A percentile compares a stretch with the other conserved stretches of the same genome.
phyloP scores from a whole-genome alignment of 2,797 vertebrate genomes.

The Cirrhinus molitorella region DNA sequence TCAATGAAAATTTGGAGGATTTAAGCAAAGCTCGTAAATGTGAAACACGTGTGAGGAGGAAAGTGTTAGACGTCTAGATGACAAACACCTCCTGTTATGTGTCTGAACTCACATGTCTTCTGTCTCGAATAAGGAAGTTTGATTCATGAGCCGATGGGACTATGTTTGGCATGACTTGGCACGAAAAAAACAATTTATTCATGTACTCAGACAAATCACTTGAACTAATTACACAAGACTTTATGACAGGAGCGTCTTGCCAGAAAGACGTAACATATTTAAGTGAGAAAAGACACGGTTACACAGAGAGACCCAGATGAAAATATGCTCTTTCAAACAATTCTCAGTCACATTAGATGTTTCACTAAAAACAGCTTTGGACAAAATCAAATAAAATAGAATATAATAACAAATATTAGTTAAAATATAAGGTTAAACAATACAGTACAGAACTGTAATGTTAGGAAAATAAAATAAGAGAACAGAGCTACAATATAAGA shows the following conservation, averaged over 20 bases:
- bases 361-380: background rate
- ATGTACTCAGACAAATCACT: constrained; percentile 21
- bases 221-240: constrained; percentile 29
- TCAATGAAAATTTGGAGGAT: constrained; percentile 17
- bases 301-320: background rate
- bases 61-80: constrained; percentile 28
- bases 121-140: background rate
- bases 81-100: constrained; percentile 36
- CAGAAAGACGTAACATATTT: constrained; percentile 12
- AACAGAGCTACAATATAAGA: background rate
- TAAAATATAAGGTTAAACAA: background rate
- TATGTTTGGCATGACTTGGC: constrained; percentile 28
- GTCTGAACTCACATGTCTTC: constrained; percentile 27
- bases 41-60: constrained; percentile 37
- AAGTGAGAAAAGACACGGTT: constrained; percentile 11
- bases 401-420: background rate
- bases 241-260: constrained; percentile 16
- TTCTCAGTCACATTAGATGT: background rate
- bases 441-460: too few species aligned
- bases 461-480: too few species aligned
- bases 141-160: constrained; percentile 40
- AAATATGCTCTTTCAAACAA: background rate
- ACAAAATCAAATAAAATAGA: background rate
- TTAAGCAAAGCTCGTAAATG: constrained; percentile 32
- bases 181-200: constrained; percentile 32